Evolutionary conservation across 2,113 vertebrate genomes (phyloP).

Genomic region (Cynocephalus volans): DNA sequence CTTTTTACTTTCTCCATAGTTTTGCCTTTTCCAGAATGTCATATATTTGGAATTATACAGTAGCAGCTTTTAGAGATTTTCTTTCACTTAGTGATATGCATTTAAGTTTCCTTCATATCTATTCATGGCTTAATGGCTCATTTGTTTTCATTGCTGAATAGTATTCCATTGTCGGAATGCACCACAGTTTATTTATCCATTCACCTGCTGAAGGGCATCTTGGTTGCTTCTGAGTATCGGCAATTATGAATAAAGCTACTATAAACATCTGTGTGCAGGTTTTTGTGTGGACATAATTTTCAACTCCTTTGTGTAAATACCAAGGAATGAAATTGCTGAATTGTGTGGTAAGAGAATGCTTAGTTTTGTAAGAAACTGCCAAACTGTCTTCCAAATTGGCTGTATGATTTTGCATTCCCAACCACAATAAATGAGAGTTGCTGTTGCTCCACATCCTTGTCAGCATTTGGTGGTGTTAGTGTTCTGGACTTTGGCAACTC

Average conservation of each 20-base stretch:
- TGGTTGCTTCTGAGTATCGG: neutral
- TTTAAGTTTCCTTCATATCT: neutral
- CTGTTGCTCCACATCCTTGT: neutral
- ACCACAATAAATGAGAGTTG: neutral
- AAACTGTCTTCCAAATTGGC: neutral
- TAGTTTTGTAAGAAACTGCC: neutral
- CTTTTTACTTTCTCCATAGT: neutral
- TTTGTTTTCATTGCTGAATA: neutral
- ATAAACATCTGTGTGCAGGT: neutral
- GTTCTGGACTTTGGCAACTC: neutral
- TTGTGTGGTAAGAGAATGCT: neutral
- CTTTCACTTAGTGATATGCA: neutral
- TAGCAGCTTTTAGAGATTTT: neutral
- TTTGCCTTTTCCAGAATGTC: neutral
- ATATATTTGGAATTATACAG: neutral
- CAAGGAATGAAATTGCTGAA: neutral
- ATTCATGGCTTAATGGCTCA: neutral
- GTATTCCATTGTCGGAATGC: neutral
- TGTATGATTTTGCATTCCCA: neutral
- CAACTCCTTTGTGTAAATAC: neutral
- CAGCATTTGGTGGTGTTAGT: neutral
- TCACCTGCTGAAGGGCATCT: neutral
- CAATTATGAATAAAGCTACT: neutral
- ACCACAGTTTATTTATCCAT: neutral
- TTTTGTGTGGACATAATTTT: neutral